These are phyloP conservation scores for Tyto alba DNA, from an alignment of 2,113 vertebrate genomes.

Conservation along the genomic window DNA sequence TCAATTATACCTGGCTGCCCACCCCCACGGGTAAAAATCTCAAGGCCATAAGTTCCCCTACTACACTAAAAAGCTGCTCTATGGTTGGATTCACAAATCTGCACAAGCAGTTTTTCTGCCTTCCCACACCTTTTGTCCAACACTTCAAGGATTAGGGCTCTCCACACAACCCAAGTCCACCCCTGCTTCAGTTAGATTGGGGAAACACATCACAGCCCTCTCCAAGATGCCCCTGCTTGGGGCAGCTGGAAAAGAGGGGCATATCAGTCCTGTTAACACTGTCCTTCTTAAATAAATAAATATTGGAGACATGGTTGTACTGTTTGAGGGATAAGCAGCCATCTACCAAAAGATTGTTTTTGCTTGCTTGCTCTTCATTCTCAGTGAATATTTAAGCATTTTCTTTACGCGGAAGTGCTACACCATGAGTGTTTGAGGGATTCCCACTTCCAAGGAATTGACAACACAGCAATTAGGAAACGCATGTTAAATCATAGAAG, in stretches of 20 bases:
- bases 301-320: neutral
- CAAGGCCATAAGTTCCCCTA: neutral
- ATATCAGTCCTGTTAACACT: neutral
- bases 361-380: neutral
- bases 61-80: neutral
- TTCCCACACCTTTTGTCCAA: neutral
- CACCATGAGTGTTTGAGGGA: neutral
- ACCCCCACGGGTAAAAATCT: neutral
- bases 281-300: neutral
- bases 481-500: neutral
- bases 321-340: neutral
- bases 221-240: neutral
- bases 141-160: neutral
- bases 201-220: neutral
- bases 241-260: neutral
- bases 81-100: neutral
- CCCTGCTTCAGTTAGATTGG: neutral
- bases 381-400: neutral
- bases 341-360: neutral
- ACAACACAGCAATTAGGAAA: neutral
- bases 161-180: neutral
- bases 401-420: neutral
- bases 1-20: constrained; percentile 30
- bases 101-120: neutral
- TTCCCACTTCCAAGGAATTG: neutral